Base-by-base conservation (phyloP, 2,797 vertebrate species). In the Sebastes jordani region DNA sequence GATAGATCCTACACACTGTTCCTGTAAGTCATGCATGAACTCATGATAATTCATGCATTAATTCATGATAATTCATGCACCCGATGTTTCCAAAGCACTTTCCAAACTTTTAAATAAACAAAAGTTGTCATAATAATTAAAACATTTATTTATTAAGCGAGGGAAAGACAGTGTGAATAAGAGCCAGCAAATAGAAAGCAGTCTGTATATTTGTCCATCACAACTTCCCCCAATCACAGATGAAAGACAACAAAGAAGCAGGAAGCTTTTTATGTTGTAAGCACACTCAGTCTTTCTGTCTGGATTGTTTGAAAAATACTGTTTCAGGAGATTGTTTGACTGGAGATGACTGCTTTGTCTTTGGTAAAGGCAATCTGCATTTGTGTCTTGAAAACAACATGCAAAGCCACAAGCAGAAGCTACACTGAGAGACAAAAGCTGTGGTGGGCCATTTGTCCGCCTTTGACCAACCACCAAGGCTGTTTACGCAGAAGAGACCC, bases 401-500 rank as follows among this genome's bases (percentile, higher is more conserved):
- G 8, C 46, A 52, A n/a, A 52, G 46, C 46, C 46, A 52, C 46
- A 52, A 0, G 18, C 46, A 52, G 20, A n/a, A 52, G 46, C 46
- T 52, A 52, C 7, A n/a, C 46, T n/a, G 46, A 52, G 6, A 49
- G 46, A 55, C 52, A 55, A 22, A 55, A 55, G 52, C 52, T 23
- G 52, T 11, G n/a, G 52, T 52, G 46, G 46, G 46, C 46, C 46
- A 22, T 55, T 3, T 61, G 11, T 78, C 75, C 30, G 4, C 52
- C 46, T 71, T 78, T 80, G 74, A 54, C 80, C 71, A 65, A 73
- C 73, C 67, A 69, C 46, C 29, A 0, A 81, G 54, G 61, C 2
- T 76, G 71, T 80, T 88, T 80, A 27, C 76, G 79, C 71, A 76
- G 64, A 85, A 63, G 18, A 68, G 30, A 59, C 30, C 20, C 62